Evolutionary conservation across 2,797 vertebrate genomes (phyloP), one percentile per base, ranked within the genome.

Genomic region (Enteromius afrohamiltoni): DNA sequence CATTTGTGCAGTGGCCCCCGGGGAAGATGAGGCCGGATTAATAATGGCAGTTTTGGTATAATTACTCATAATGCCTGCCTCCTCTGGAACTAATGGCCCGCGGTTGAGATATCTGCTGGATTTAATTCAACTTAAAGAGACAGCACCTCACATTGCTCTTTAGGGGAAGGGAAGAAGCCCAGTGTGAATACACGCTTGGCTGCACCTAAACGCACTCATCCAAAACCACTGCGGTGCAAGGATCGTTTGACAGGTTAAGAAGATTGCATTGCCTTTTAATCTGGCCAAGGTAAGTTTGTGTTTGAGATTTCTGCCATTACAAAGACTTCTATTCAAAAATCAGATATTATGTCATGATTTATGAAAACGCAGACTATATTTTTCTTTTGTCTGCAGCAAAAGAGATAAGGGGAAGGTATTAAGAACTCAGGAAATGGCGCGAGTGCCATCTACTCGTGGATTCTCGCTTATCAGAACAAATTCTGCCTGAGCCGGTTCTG

Each of bases 11-110:
- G 88, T 90, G 31, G 91, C 94, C 94, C 87, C 86, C 31, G 87
- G 93, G 91, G 92, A 88, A 91, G 91, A 93, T 90, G 90, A 93
- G 91, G 91, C 92, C 91, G 91, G 93, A 94, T 94, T 94, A 95
- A 94, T 94, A 93, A 95, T 95, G 93, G 93, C 94, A 93, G 94
- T 95, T 95, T 95, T 92, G 93, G 92, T 94, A 95, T 94, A 95
- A 95, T 95, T 95, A 95, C 94, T 93, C 93, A 94, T 95, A 94
- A 95, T 94, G 93, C 89, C 79, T 91, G 92, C 92, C 88, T 92
- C 91, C 92, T 91, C 92, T 90, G 90, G 91, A 94, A 94, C 92
- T 94, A 94, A 93, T 93, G 90, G 94, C 94, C 95, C 88, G 91
- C 88, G 94, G 95, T 93, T 89, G 92, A 93, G 92, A 94, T 93